Conservation (phyloP, 1,140 invertebrate species). For the Caenorhabditis elegans region WBcel235 BX284604.4:6999501-7000000, state of each 20-base stretch:
- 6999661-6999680: too few relatives aligned
- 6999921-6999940: too few relatives aligned
- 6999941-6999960: too few relatives aligned
- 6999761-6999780: background rate
- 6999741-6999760: background rate
- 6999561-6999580: background rate
- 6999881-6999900: background rate
- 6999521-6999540: too few relatives aligned
- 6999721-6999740: background rate
- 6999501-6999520: too few relatives aligned
- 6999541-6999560: constrained; percentile 19
- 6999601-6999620: constrained; percentile 25
- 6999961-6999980: too few relatives aligned
- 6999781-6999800: background rate
- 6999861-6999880: background rate
- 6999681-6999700: too few relatives aligned
- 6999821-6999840: constrained; percentile 4
- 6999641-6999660: background rate
- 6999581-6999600: background rate
- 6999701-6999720: too few relatives aligned
- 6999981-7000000: too few relatives aligned
- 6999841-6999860: background rate
- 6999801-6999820: constrained; percentile 9
- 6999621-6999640: constrained; percentile 15
- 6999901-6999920: too few relatives aligned